Base-by-base conservation (phyloP, 2,113 vertebrate genomes). In the Heterochromis multidens region DNA sequence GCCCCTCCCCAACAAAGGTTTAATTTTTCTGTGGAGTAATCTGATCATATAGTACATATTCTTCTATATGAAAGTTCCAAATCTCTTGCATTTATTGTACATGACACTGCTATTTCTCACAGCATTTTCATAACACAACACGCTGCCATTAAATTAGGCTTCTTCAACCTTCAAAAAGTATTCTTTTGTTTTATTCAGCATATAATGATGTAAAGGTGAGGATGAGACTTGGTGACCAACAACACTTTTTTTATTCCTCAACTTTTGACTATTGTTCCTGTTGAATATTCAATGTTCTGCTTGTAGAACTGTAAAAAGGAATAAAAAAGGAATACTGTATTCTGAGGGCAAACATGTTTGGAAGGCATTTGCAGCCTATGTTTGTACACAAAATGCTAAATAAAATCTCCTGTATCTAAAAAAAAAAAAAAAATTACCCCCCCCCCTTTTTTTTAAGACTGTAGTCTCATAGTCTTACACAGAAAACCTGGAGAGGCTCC, bases 371-470 rank as follows among this genome's bases (percentile, higher is more conserved):
- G 94, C 88, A 80, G 94, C 93, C 95, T 94, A 89, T 93, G 94
- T 96, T 96, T 96, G 95, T 96, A 96, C 95, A 95, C 95, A 90
- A 95, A 95, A 94, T 94, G 92, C 94, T 93, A 93, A 96, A 96
- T 96, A 96, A 96, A 96, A 95, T 90, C 87, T 95, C 93, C 93
- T 95, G 95, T 95, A 96, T 96, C 94, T 93, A 93, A 92, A 90
- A 49, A 81, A 16, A 67, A 31, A 93, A 92, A 90, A 49, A 81
- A 16, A 67, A 31, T 72, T 54, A 54, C 43, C 43, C 12, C 19
- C 19, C 2, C 5, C n/a, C 6, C 5, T 2, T 46, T 2, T 11
- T 46, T 46, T 72, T 49, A 72, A 52, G 43, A 29, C 43, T 74
- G 25, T 72, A 16, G 65, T 46, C 25, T 23, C 9, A 67, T 67